Percentiles rank a stretch among this genome's conserved stretches.
These are phyloP conservation scores for Psettodes erumei DNA, from an alignment of 2,113 vertebrate genomes.

Conservation along the genomic window DNA sequence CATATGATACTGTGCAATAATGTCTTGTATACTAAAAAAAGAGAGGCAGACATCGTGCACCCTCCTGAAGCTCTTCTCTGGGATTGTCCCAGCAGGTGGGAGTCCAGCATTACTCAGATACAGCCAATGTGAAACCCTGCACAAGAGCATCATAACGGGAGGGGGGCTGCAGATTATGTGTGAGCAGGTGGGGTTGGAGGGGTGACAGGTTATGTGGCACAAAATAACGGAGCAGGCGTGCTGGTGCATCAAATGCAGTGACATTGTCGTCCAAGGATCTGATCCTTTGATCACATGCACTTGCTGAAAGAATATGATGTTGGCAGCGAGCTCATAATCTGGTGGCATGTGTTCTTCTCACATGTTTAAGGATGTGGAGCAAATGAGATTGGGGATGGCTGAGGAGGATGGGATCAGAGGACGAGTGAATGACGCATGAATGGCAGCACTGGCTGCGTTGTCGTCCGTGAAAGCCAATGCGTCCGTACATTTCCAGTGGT, in stretches of 20 bases:
- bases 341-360: conserved; percentile 35
- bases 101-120: neutral
- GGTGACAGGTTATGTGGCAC: conserved; percentile 1
- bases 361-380: conserved; percentile 14
- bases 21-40: neutral
- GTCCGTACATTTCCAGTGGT: neutral
- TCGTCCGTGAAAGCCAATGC: conserved; percentile 12
- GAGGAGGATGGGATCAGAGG: conserved; percentile 2
- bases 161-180: conserved; percentile 27
- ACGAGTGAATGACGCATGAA: conserved; percentile 5
- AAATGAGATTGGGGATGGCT: conserved; percentile 27
- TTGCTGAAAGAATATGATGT: conserved; percentile 28
- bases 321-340: conserved; percentile 28
- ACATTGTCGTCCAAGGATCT: conserved; percentile 27
- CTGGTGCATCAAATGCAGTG: conserved; percentile 13
- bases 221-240: neutral
- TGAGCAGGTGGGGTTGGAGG: neutral
- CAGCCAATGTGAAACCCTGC: neutral
- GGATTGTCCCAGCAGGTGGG: conserved; percentile 34
- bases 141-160: conserved; percentile 15
- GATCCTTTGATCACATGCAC: conserved; percentile 39
- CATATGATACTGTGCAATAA: too few relatives aligned
- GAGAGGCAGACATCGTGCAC: neutral
- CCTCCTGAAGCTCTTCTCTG: conserved; percentile 22
- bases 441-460: neutral